phyloP scores from a whole-genome alignment of 2,888 invertebrate genomes.

The Pardosa pseudoannulata region DNA sequence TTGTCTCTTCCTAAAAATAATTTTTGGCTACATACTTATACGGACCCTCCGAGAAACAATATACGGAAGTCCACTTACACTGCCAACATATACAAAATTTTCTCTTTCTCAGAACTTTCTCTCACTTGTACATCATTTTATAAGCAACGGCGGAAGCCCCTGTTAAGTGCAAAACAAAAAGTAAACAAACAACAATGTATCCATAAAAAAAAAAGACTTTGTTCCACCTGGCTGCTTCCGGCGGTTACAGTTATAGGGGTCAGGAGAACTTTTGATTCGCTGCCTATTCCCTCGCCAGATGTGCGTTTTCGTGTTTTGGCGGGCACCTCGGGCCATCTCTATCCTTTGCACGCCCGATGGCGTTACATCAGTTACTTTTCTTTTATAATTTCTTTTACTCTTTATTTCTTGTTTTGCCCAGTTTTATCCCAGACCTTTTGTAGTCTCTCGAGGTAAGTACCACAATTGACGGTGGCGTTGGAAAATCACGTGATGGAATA shows the following conservation, averaged over 20 bases:
- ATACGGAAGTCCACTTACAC: no score
- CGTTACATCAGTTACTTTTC: neutral
- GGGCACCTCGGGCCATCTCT: constrained; percentile 39
- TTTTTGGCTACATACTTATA: no score
- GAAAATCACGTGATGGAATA: no score
- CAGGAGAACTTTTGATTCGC: neutral
- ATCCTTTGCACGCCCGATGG: constrained; percentile 27
- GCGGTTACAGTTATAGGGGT: constrained; percentile 3
- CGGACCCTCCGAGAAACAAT: no score
- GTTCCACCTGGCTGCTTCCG: constrained; percentile 13
- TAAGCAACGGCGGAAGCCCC: neutral
- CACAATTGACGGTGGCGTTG: no score
- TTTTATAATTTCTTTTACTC: neutral
- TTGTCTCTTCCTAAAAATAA: no score
- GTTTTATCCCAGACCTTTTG: neutral
- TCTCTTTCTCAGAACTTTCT: no score
- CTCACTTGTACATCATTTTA: neutral
- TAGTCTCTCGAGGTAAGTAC: no score
- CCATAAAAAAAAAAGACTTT: no score
- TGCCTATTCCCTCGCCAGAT: constrained; percentile 38
- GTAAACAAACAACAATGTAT: neutral
- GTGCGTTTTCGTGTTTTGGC: constrained; percentile 34
- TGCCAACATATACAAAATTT: no score
- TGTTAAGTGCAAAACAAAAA: neutral
- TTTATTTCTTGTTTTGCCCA: neutral